Conservation (phyloP, 2,888 invertebrate genomes). For the Himalopsyche japonica region DNA sequence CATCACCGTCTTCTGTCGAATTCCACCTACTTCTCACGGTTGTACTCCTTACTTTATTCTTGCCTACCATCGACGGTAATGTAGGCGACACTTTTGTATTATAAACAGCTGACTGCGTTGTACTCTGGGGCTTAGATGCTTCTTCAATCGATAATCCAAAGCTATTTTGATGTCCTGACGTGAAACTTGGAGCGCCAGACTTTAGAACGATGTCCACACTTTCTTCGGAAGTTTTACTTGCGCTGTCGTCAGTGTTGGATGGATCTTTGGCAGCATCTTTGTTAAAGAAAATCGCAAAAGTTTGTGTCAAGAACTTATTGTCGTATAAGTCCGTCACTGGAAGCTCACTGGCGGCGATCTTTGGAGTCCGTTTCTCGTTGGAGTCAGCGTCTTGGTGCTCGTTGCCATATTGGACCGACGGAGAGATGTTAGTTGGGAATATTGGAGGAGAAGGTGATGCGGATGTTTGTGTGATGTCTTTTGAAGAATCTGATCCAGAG, state of each 20-base stretch:
- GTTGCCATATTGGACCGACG: conserved; percentile 60
- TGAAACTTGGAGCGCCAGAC: conserved; percentile 50
- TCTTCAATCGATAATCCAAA: conserved; percentile 67
- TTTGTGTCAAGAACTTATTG: conserved; percentile 47
- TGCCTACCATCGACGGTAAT: conserved; percentile 56
- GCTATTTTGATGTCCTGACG: conserved; percentile 66
- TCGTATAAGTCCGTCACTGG: conserved; percentile 44
- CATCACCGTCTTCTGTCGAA: conserved; percentile 50
- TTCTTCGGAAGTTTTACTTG: conserved; percentile 25
- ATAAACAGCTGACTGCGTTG: conserved; percentile 57
- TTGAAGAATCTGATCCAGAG: conserved; percentile 12
- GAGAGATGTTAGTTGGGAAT: conserved; percentile 54
- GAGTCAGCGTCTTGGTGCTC: conserved; percentile 54
- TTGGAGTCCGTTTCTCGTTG: conserved; percentile 35
- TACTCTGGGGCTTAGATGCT: conserved; percentile 58
- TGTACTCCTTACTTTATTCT: conserved; percentile 44
- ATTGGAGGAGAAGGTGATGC: conserved; percentile 46
- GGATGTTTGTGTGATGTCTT: background rate
- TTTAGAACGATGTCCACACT: conserved; percentile 12
- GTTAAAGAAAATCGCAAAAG: conserved; percentile 38
- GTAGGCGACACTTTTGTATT: conserved; percentile 67
- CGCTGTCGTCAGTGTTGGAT: background rate
- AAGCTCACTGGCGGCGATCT: conserved; percentile 11
- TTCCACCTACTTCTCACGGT: conserved; percentile 47
- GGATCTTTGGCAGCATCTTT: conserved; percentile 18